These are phyloP conservation scores for Catocala nupta DNA, from an alignment of 2,888 invertebrate species.

Conservation along the genomic window DNA sequence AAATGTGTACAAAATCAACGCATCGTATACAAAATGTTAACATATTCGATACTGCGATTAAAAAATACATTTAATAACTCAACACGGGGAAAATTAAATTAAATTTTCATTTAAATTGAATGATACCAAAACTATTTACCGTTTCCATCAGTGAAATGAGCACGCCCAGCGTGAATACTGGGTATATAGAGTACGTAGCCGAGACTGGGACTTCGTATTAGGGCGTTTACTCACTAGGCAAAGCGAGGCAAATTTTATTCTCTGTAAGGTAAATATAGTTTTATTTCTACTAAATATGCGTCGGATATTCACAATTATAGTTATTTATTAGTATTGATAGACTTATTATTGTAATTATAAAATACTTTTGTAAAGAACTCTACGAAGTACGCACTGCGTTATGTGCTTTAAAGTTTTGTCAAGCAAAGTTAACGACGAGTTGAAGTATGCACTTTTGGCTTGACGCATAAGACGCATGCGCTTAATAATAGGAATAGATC, in stretches of 20 bases:
- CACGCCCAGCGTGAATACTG: conserved; percentile 24
- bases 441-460: no score
- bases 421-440: no score
- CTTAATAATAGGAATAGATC: no score
- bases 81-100: conserved; percentile 35
- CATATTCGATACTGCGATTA: not conserved
- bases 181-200: conserved; percentile 6
- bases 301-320: no score
- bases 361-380: no score
- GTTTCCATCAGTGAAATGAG: conserved; percentile 46
- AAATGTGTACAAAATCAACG: not conserved
- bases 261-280: no score
- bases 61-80: conserved; percentile 15
- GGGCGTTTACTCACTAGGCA: not conserved
- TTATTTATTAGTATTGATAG: no score
- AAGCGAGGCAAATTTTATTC: not conserved
- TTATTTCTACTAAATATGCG: no score
- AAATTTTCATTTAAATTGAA: conserved; percentile 45
- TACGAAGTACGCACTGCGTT: no score
- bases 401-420: no score
- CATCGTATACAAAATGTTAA: not conserved
- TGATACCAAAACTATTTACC: conserved; percentile 50
- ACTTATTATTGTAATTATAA: no score
- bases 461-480: no score
- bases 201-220: not conserved